Evolutionary conservation across 2,888 invertebrate species (phyloP).

Genomic region (Drosophila siamana): DNA sequence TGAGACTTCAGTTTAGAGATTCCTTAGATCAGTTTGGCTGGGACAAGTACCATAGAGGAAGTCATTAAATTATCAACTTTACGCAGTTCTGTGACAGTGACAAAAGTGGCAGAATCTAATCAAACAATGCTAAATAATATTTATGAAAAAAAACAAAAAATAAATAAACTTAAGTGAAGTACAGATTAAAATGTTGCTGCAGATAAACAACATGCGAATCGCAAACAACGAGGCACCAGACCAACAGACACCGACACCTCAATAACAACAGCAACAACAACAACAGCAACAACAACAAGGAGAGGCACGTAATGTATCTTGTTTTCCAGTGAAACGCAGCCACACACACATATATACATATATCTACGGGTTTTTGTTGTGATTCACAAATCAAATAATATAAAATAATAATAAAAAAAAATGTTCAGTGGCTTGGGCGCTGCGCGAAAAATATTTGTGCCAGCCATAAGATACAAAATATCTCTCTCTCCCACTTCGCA

Average conservation of each 20-base stretch:
- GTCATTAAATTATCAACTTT: constrained; percentile 65
- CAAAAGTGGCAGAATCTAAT: constrained; percentile 51
- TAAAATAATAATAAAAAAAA: constrained; percentile 65
- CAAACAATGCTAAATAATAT: constrained; percentile 62
- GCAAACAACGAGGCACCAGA: constrained; percentile 46
- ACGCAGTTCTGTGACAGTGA: constrained; percentile 11
- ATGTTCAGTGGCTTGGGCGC: constrained; percentile 61
- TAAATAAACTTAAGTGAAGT: constrained; percentile 46
- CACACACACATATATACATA: constrained; percentile 27
- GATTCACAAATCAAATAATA: constrained; percentile 77
- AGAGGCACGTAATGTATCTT: constrained; percentile 55
- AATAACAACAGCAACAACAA: too few species aligned
- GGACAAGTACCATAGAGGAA: constrained; percentile 51
- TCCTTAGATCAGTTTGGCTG: constrained; percentile 28
- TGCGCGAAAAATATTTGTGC: constrained; percentile 76
- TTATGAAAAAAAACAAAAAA: constrained; percentile 13
- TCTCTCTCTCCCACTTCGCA: constrained; percentile 12
- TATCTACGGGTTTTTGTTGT: constrained; percentile 56
- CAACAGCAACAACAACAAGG: constrained; percentile 29
- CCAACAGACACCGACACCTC: constrained; percentile 62
- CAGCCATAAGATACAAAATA: constrained; percentile 69
- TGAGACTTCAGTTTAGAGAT: constrained; percentile 6
- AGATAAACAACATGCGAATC: constrained; percentile 66
- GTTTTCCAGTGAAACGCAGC: constrained; percentile 67
- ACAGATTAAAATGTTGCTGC: constrained; percentile 73